Evolutionary conservation across 2,888 invertebrate genomes (phyloP).

Genomic region (Tachina grossa): DNA sequence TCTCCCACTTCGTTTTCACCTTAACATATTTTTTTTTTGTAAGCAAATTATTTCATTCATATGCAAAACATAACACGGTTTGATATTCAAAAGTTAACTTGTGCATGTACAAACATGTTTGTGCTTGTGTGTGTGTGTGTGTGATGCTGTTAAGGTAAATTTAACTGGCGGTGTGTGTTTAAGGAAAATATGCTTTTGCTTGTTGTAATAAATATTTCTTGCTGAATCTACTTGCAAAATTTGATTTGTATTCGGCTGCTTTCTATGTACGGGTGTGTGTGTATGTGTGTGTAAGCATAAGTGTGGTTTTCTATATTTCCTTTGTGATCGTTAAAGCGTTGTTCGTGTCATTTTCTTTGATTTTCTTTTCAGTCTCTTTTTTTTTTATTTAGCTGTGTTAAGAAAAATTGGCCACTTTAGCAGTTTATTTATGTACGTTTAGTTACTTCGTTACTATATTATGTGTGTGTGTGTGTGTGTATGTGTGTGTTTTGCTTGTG

Average conservation of each 20-base stretch:
- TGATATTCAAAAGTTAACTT: slow-evolving; percentile 1
- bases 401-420: slow-evolving; percentile 55
- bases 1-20: neutral
- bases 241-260: slow-evolving; percentile 37
- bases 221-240: slow-evolving; percentile 35
- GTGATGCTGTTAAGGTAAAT: neutral
- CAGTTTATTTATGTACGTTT: slow-evolving; percentile 54
- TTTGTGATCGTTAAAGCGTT: slow-evolving; percentile 55
- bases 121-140: neutral
- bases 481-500: neutral
- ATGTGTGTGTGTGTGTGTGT: neutral
- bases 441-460: neutral
- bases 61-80: slow-evolving; percentile 60
- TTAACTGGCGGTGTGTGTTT: neutral
- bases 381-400: slow-evolving; percentile 35
- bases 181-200: neutral
- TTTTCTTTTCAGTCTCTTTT: slow-evolving; percentile 16
- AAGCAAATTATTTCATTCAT: slow-evolving; percentile 54
- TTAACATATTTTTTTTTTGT: slow-evolving; percentile 39
- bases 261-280: neutral
- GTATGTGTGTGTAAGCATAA: neutral
- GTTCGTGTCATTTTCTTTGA: slow-evolving; percentile 62
- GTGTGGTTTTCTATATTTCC: neutral
- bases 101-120: neutral
- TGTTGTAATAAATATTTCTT: slow-evolving; percentile 18